These are phyloP conservation scores for Frankliniella fusca DNA, from an alignment of 2,888 invertebrate genomes.

Conservation along the genomic window DNA sequence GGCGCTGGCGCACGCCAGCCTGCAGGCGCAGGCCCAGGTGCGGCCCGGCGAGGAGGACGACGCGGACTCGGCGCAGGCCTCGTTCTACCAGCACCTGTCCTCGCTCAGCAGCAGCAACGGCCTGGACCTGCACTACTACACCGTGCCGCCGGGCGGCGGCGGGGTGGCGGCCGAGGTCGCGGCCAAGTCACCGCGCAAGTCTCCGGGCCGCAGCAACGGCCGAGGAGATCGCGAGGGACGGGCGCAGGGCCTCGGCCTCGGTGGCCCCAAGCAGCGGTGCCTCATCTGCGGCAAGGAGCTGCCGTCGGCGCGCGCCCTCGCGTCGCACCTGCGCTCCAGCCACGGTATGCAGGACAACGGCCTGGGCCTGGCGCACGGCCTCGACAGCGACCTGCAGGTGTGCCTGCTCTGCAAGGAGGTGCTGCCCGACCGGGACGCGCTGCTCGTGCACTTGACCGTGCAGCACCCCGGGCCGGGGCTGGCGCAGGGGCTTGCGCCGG, in stretches of 20 bases:
- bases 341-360: constrained; percentile 18
- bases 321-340: background rate
- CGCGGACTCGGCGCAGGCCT: constrained; percentile 53
- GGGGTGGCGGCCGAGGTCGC: constrained; percentile 40
- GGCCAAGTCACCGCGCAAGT: constrained; percentile 38
- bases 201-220: constrained; percentile 31
- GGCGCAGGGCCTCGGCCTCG: background rate
- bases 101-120: constrained; percentile 42
- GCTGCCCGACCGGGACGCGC: constrained; percentile 17
- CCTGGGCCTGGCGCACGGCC: background rate
- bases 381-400: constrained; percentile 27
- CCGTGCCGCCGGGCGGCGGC: constrained; percentile 38
- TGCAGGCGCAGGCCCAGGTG: constrained; percentile 35
- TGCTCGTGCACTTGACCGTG: constrained; percentile 32
- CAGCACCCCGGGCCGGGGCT: constrained; percentile 35
- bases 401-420: constrained; percentile 32
- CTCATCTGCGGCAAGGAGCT: constrained; percentile 14
- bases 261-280: background rate
- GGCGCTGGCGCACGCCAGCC: constrained; percentile 32
- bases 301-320: constrained; percentile 5
- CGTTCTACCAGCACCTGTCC: constrained; percentile 50
- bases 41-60: constrained; percentile 32
- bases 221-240: constrained; percentile 27
- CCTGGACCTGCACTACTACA: constrained; percentile 19
- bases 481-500: constrained; percentile 23